phyloP scores from a whole-genome alignment of 2,797 vertebrate genomes.

The Masticophis lateralis region DNA sequence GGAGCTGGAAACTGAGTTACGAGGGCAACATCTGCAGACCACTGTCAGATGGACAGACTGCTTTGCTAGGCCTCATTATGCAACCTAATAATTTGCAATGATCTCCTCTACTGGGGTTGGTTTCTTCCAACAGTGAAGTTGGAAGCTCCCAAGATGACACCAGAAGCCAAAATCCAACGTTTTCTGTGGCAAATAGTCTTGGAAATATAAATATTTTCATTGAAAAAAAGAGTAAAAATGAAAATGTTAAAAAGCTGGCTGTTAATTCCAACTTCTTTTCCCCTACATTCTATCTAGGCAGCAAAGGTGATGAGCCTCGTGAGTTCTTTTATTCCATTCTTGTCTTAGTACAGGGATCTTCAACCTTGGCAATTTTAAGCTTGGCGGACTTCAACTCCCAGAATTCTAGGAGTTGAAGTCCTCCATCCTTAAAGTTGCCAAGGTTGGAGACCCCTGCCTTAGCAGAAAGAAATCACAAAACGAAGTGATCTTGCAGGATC shows the following conservation, averaged over 20 bases:
- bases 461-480: neutral
- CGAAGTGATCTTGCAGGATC: neutral
- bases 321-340: neutral
- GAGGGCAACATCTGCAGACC: conserved; percentile 19
- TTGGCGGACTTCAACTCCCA: too few species aligned
- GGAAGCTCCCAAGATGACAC: neutral
- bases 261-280: neutral
- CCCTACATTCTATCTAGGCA: neutral
- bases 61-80: neutral
- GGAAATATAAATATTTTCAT: neutral
- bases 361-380: too few species aligned
- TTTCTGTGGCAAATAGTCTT: neutral
- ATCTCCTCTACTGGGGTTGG: neutral
- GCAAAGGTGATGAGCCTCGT: neutral
- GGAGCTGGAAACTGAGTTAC: neutral
- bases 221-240: neutral
- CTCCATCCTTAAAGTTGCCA: too few species aligned
- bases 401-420: too few species aligned
- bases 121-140: neutral
- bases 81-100: conserved; percentile 15
- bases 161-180: neutral
- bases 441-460: too few species aligned
- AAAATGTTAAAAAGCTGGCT: neutral
- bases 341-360: neutral
- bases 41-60: neutral